phyloP scores from a whole-genome alignment of 2,888 invertebrate genomes.

The Cephus pulcher region DNA sequence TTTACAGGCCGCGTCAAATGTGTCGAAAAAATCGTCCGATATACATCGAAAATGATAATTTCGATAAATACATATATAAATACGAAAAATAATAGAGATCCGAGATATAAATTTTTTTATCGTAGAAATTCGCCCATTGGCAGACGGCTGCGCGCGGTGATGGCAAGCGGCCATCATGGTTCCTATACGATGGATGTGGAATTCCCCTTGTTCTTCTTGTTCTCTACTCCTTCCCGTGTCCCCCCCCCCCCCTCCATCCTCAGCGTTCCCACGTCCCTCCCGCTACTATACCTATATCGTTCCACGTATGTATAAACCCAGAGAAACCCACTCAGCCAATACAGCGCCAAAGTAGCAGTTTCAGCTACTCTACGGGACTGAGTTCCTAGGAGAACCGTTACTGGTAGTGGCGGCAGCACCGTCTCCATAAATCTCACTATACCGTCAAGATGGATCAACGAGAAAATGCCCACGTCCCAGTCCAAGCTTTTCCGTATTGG shows the following conservation, averaged over 20 bases:
- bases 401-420: slow-evolving; percentile 30
- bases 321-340: neutral
- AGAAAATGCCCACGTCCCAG: slow-evolving; percentile 36
- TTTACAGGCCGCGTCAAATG: neutral
- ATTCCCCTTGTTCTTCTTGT: slow-evolving; percentile 21
- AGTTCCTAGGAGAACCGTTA: slow-evolving; percentile 27
- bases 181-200: slow-evolving; percentile 28
- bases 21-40: neutral
- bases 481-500: neutral
- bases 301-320: slow-evolving; percentile 1
- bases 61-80: no score
- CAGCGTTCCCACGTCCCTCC: slow-evolving; percentile 1
- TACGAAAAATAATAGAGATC: neutral
- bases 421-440: slow-evolving; percentile 65
- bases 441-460: slow-evolving; percentile 64
- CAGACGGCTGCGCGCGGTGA: slow-evolving; percentile 24
- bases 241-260: neutral
- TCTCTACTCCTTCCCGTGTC: slow-evolving; percentile 16
- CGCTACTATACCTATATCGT: neutral
- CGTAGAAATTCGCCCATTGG: neutral
- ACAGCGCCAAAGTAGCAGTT: slow-evolving; percentile 11
- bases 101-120: neutral
- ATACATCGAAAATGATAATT: no score
- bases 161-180: slow-evolving; percentile 35
- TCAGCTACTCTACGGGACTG: slow-evolving; percentile 24